phyloP scores from a whole-genome alignment of 2,113 vertebrate genomes.

The Vidua chalybeata region DNA sequence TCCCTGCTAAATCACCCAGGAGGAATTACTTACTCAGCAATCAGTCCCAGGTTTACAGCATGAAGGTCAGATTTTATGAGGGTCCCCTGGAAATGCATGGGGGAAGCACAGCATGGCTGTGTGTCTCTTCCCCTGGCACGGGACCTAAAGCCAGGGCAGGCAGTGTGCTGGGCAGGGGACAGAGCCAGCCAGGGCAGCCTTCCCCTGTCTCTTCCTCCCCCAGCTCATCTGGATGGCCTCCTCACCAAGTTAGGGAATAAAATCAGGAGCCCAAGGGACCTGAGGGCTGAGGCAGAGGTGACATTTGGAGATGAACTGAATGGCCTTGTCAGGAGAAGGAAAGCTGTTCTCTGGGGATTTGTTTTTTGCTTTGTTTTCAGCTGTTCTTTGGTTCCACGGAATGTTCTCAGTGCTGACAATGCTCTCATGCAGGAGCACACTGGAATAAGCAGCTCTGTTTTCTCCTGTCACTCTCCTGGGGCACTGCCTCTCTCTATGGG shows the following conservation, averaged over 20 bases:
- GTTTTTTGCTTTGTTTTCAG: background rate
- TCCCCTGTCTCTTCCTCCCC: background rate
- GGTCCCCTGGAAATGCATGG: background rate
- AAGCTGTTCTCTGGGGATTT: background rate
- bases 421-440: background rate
- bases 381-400: background rate
- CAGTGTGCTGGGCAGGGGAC: background rate
- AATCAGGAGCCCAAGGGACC: background rate
- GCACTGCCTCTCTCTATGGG: background rate
- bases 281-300: background rate
- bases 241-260: background rate
- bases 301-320: background rate
- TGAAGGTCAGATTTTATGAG: constrained; percentile 38
- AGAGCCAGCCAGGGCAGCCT: background rate
- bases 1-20: constrained; percentile 35
- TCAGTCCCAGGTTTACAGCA: background rate
- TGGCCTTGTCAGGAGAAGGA: background rate
- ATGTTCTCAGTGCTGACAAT: background rate
- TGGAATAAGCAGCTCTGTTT: background rate
- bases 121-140: background rate
- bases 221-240: background rate
- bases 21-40: constrained; percentile 35
- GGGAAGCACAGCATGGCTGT: background rate
- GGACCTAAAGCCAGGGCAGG: background rate
- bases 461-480: background rate